Evolutionary conservation across 1,140 invertebrate species (phyloP).

Genomic region (Delia radicum): DNA sequence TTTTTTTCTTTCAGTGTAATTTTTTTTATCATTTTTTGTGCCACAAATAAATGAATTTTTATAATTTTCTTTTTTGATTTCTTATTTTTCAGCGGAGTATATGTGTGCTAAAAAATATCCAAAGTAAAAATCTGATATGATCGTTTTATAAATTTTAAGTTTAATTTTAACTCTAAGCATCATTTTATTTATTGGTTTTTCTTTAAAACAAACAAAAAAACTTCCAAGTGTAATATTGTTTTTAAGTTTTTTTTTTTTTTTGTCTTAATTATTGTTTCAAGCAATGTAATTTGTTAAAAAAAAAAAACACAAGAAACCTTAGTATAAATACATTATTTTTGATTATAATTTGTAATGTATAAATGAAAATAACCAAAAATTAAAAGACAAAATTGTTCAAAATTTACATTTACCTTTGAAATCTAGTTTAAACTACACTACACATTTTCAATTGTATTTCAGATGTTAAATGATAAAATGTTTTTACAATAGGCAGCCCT

Average conservation of each 20-base stretch:
- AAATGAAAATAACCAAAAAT: not conserved
- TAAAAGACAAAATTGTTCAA: not conserved
- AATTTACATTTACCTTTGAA: too few relatives aligned
- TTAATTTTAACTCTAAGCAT: not conserved
- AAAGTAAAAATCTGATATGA: not conserved
- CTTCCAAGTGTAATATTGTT: not conserved
- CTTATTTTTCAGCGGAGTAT: not conserved
- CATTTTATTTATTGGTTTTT: not conserved
- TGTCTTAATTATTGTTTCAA: not conserved
- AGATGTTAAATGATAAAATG: too few relatives aligned
- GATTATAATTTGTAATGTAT: not conserved
- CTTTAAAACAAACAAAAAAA: not conserved
- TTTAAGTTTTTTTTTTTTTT: not conserved
- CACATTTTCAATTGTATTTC: too few relatives aligned
- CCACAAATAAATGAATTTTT: not conserved
- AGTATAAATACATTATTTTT: not conserved
- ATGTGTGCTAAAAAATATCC: not conserved
- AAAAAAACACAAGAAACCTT: not conserved
- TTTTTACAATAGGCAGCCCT: too few relatives aligned
- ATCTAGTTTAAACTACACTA: too few relatives aligned
- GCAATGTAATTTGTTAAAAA: conserved; percentile 4
- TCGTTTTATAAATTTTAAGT: not conserved
- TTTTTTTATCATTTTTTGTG: conserved; percentile 44
- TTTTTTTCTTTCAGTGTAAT: conserved; percentile 37
- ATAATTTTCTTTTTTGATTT: not conserved